Conservation (phyloP, 2,113 vertebrate species). For the Crotalus horridus region DNA sequence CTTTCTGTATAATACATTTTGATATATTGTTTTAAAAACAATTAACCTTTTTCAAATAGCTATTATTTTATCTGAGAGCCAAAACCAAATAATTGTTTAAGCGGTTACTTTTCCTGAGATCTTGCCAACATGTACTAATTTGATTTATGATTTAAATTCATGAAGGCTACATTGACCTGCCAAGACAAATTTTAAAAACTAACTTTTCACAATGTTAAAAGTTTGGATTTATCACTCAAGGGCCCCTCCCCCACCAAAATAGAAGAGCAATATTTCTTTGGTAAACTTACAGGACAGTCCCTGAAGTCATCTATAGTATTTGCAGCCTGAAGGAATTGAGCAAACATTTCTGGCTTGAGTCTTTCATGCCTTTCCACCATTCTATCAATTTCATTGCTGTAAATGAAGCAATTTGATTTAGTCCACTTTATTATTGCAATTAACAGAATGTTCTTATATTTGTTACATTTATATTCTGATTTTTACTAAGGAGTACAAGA, state of each 20-base stretch:
- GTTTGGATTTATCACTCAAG: background rate
- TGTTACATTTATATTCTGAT: background rate
- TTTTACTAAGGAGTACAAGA: background rate
- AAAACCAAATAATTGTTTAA: background rate
- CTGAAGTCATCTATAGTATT: conserved; percentile 90
- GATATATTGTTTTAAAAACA: background rate
- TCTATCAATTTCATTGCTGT: conserved; percentile 86
- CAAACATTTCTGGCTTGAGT: conserved; percentile 88
- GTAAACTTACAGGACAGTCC: conserved; percentile 89
- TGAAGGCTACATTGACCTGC: background rate
- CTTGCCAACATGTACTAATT: background rate
- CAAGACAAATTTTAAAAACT: background rate
- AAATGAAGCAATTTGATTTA: background rate
- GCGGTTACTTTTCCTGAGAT: background rate
- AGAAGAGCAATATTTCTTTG: background rate
- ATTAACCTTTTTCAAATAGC: background rate
- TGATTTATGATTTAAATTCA: background rate
- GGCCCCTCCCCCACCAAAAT: background rate
- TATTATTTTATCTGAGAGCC: background rate
- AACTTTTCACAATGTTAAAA: background rate
- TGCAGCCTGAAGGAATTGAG: conserved; percentile 88
- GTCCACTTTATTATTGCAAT: background rate
- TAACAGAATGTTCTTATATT: background rate
- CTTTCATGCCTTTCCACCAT: conserved; percentile 81
- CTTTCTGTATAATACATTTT: background rate